These are phyloP conservation scores for Mythimna ferrago DNA, from an alignment of 2,888 invertebrate genomes.

Conservation along the genomic window DNA sequence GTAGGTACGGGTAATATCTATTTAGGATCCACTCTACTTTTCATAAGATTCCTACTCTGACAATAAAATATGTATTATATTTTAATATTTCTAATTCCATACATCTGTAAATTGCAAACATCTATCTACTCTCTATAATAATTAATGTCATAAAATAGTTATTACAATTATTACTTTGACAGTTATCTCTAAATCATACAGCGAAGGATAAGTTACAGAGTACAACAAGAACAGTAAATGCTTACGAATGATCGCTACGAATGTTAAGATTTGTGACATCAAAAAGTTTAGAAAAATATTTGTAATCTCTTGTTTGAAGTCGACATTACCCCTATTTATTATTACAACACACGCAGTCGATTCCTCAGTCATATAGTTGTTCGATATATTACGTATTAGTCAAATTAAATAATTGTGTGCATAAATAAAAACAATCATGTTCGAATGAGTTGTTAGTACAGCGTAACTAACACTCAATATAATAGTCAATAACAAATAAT, in stretches of 20 bases:
- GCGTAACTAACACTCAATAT: conserved; percentile 13
- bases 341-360: conserved; percentile 83
- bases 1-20: conserved; percentile 59
- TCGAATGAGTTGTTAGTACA: conserved; percentile 33
- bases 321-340: conserved; percentile 83
- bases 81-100: conserved; percentile 74
- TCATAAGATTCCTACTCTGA: conserved; percentile 83
- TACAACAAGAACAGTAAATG: conserved; percentile 83
- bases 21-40: conserved; percentile 68
- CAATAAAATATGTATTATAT: conserved; percentile 76
- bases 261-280: conserved; percentile 80
- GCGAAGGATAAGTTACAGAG: conserved; percentile 72
- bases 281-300: conserved; percentile 91
- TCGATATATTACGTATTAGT: conserved; percentile 70
- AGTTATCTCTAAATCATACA: conserved; percentile 64
- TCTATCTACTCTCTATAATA: conserved; percentile 81
- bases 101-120: conserved; percentile 79
- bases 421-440: conserved; percentile 46
- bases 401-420: conserved; percentile 57
- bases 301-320: conserved; percentile 81
- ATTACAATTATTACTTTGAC: conserved; percentile 67
- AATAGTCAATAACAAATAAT: conserved; percentile 55
- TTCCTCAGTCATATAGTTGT: conserved; percentile 85
- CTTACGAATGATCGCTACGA: conserved; percentile 81
- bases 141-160: conserved; percentile 74